Percentiles rank a stretch among this genome's conserved stretches.
phyloP scores from a whole-genome alignment of 2,797 vertebrate species.

The Notamacropus eugenii region DNA sequence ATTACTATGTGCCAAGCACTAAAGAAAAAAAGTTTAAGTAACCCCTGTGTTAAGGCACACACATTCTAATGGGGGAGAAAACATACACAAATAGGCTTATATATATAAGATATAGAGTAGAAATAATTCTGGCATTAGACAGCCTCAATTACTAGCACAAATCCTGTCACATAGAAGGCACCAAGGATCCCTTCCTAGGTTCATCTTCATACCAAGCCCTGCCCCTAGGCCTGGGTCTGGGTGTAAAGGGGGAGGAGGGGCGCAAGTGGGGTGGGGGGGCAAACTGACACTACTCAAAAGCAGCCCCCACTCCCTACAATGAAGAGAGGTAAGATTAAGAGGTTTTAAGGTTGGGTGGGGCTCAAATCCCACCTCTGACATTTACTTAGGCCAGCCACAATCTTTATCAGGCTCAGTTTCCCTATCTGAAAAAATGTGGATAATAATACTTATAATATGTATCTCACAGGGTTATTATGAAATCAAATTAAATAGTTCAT shows the following conservation, averaged over 20 bases:
- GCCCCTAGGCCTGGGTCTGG: too few relatives aligned
- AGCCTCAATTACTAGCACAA: not conserved
- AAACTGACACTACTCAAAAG: not conserved
- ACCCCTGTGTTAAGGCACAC: not conserved
- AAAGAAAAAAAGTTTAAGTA: not conserved
- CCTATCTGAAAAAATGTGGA: not conserved
- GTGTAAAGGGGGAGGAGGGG: too few relatives aligned
- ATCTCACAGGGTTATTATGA: not conserved
- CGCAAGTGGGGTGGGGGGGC: too few relatives aligned
- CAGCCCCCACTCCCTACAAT: too few relatives aligned
- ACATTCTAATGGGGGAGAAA: not conserved
- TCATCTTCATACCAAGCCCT: not conserved
- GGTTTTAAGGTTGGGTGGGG: not conserved
- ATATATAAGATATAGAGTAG: not conserved
- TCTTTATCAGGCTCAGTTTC: not conserved
- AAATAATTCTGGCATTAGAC: not conserved
- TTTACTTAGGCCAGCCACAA: not conserved
- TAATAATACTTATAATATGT: not conserved
- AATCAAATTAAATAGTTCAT: not conserved
- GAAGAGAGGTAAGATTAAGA: not conserved
- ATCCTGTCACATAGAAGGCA: not conserved
- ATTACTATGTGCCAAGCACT: not conserved
- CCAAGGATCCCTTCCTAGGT: not conserved
- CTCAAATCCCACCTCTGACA: not conserved
- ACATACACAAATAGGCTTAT: not conserved